Percentiles rank a stretch among this genome's conserved stretches.
These are phyloP conservation scores for Chydorus sphaericus DNA, from an alignment of 2,888 invertebrate species.

Conservation along the genomic window DNA sequence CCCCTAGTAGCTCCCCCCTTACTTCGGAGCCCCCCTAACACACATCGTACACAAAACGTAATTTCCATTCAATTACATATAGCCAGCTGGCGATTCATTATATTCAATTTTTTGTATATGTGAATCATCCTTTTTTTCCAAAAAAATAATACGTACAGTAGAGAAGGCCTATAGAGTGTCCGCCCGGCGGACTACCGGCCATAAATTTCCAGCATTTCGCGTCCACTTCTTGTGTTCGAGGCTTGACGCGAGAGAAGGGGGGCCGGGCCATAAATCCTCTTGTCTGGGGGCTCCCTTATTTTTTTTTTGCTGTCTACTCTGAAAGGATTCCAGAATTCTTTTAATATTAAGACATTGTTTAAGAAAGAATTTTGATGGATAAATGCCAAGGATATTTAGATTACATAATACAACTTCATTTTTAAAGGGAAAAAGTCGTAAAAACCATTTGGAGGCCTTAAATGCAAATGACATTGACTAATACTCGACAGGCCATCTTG, in stretches of 20 bases:
- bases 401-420: no score
- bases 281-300: constrained; percentile 1
- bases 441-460: no score
- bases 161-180: no score
- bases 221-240: constrained; percentile 15
- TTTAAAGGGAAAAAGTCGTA: no score
- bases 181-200: constrained; percentile 5
- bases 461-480: constrained; percentile 4
- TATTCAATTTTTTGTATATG: no score
- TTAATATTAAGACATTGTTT: background rate
- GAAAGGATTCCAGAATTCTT: constrained; percentile 2
- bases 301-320: background rate
- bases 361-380: constrained; percentile 7
- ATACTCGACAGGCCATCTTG: constrained; percentile 3
- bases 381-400: constrained; percentile 2
- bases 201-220: constrained; percentile 8
- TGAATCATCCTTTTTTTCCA: no score
- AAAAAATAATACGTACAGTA: no score
- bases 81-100: no score
- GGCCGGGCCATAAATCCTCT: constrained; percentile 15
- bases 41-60: no score
- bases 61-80: no score
- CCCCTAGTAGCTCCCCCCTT: background rate
- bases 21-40: background rate
- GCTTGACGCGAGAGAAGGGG: constrained; percentile 9